Evolutionary conservation across 2,113 vertebrate species (phyloP), one percentile per base, ranked within the genome.

Genomic region (Microcebus jonahi): DNA sequence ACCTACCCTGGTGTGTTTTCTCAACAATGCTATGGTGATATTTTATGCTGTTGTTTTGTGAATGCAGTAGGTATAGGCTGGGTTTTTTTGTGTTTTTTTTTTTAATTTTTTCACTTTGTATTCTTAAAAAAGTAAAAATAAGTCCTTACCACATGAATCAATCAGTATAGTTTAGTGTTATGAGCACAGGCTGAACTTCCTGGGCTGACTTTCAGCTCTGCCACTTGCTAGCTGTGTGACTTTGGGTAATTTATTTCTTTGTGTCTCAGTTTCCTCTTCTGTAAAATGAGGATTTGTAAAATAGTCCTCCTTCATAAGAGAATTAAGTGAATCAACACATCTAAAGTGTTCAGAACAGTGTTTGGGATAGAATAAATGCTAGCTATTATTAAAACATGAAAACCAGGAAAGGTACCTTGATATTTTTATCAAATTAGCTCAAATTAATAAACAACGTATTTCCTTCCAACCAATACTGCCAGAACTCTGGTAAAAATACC

Each of bases 351-450:
- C 14, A 84, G 15, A 70, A 34, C 50, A 85, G 9, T 85, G 36
- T 34, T 71, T 82, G 29, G 4, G 14, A 55, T 18, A 27, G n/a
- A 86, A 57, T 36, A 90, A 63, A 34, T 61, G 48, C 20, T 82
- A 77, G 23, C 29, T 93, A 15, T 88, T 79, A 81, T 25, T 70
- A 89, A 88, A 85, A 71, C 59, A 36, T 67, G 53, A 70, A 59
- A 96, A 57, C 25, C 27, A 67, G 20, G 59, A 59, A 75, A 76
- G n/a, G 11, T 70, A 88, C 36, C 48, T 29, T 57, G 75, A 42
- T 23, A 36, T 76, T 93, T 82, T 83, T 53, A 92, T 94, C 85
- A 77, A 63, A 77, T 85, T 76, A 55, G 50, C 57, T 82, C 45
- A 95, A 83, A 81, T 83, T 70, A 79, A 87, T 82, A 76, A 42